Base-by-base conservation (phyloP, 2,888 invertebrate species). In the Drosophila monieri region DNA sequence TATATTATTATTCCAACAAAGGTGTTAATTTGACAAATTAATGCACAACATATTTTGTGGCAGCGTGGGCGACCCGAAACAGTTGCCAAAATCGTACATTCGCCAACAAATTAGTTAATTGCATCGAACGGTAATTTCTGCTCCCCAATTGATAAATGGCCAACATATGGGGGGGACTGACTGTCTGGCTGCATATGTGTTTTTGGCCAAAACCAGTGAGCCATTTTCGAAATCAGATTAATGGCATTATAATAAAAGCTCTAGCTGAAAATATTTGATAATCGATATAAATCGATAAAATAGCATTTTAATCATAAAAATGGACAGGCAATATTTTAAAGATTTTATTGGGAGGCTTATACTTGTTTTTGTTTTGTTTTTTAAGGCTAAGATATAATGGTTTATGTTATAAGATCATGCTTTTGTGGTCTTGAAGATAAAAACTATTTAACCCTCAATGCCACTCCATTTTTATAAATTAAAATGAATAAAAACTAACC, bases 1-100 rank as follows among this genome's bases (percentile, higher is more conserved):
- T 47, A n/a, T 69, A 72, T 27, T 69, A 72, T 76, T 69, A 65
- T 64, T 52, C 44, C 65, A 37, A 65, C 44, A 75, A 85, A 81
- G 88, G 79, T 87, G 88, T 81, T 85, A 84, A 87, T 77, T 69
- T 84, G 83, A 84, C 88, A 87, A 84, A 84, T 87, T 76, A 80
- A 79, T 78, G 76, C 73, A 64, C 71, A 64, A 72, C 69, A 27
- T 44, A 55, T 58, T 25, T 30, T 18, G 41, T 18, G 53, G 41
- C 23, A 32, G 57, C 44, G 37, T 67, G 58, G 57, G 32, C 67
- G 65, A 37, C 41, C 46, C 35, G n/a, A 48, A 67, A 46, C 43
- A 44, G 53, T 73, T 67, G 67, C 58, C 65, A 60, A 60, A 49
- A 56, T 41, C 59, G 61, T 52, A 18, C 39, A 41, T 51, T 58